Conservation (phyloP, 2,888 invertebrate species). For the Chaitophorus viminalis region DNA sequence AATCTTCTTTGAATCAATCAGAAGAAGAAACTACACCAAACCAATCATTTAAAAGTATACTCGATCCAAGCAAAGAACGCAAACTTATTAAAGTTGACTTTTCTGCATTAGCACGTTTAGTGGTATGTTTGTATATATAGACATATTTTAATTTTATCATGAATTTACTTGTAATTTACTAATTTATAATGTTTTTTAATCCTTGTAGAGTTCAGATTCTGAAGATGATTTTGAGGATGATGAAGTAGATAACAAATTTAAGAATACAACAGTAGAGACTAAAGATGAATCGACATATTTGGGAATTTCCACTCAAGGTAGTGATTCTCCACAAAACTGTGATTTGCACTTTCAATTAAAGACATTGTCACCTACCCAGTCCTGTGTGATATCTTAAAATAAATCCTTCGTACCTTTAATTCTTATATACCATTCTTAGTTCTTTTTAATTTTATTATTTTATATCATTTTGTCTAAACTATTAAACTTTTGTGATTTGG, state of each 20-base stretch:
- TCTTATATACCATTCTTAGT: constrained; percentile 33
- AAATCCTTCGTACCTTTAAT: neutral
- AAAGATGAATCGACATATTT: constrained; percentile 37
- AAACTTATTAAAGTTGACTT: constrained; percentile 62
- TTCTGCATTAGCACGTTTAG: constrained; percentile 63
- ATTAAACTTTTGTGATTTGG: constrained; percentile 40
- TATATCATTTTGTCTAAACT: constrained; percentile 9
- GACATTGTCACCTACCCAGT: constrained; percentile 33
- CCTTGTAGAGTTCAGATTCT: constrained; percentile 62
- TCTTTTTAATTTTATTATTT: constrained; percentile 19
- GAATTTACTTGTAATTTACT: neutral
- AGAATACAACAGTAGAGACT: neutral
- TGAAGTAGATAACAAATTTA: constrained; percentile 50
- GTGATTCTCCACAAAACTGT: constrained; percentile 47
- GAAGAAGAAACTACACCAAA: constrained; percentile 43
- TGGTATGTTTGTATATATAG: constrained; percentile 16
- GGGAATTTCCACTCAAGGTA: constrained; percentile 52
- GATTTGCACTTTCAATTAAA: constrained; percentile 49
- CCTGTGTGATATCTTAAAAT: constrained; percentile 58
- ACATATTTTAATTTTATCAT: constrained; percentile 27
- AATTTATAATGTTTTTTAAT: neutral
- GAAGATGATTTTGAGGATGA: constrained; percentile 63
- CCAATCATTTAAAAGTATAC: constrained; percentile 46
- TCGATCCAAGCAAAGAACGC: constrained; percentile 49
- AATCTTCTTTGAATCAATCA: constrained; percentile 43